Evolutionary conservation across 2,797 vertebrate species (phyloP).

Genomic region (Hoplostethus mediterraneus): DNA sequence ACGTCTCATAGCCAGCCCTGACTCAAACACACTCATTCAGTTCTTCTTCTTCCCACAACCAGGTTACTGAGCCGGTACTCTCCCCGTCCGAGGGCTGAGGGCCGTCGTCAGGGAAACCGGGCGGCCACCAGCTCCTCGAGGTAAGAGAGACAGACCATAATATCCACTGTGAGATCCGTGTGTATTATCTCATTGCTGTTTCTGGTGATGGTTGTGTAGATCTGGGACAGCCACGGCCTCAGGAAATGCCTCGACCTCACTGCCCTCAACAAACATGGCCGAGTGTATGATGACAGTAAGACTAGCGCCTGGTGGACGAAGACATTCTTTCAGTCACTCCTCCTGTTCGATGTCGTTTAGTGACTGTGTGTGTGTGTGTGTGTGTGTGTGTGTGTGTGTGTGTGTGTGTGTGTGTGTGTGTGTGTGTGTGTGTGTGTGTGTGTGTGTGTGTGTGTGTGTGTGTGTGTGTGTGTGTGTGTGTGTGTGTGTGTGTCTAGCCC

Average conservation of each 20-base stretch:
- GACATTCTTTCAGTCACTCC: background rate
- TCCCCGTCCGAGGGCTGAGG: slow-evolving; percentile 54
- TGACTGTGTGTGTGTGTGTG: slow-evolving; percentile 9
- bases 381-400: slow-evolving; percentile 31
- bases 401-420: slow-evolving; percentile 30
- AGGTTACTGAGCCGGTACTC: slow-evolving; percentile 68
- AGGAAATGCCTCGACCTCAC: slow-evolving; percentile 80
- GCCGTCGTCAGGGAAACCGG: slow-evolving; percentile 70
- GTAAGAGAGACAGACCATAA: slow-evolving; percentile 40
- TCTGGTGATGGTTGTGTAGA: slow-evolving; percentile 52
- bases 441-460: slow-evolving; percentile 32
- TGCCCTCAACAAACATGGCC: slow-evolving; percentile 75
- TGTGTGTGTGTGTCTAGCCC: slow-evolving; percentile 62
- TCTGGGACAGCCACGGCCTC: slow-evolving; percentile 79
- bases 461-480: slow-evolving; percentile 18
- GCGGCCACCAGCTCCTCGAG: slow-evolving; percentile 74
- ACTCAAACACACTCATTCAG: no score
- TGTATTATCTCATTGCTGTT: background rate
- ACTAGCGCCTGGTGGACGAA: rapidly evolving
- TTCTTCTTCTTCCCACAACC: background rate
- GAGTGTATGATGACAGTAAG: slow-evolving; percentile 82
- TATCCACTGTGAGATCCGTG: background rate
- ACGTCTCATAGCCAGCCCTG: background rate
- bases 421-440: slow-evolving; percentile 22
- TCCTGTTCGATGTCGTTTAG: no score